Base-by-base conservation (phyloP, 2,797 vertebrate species). In the Tangara arthus region DNA sequence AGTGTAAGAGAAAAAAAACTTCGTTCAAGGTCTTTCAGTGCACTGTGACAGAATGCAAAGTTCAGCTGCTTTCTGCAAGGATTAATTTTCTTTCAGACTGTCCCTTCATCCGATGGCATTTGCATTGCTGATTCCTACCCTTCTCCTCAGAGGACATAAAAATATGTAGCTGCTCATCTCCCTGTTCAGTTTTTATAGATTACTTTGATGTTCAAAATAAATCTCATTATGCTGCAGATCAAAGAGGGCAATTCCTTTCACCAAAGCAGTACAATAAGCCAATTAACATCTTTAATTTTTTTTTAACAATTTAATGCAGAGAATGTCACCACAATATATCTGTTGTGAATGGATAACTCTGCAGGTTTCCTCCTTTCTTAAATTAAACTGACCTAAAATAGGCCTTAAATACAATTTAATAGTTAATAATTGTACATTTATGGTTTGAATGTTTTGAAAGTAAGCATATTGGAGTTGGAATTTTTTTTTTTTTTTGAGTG, bases 151-250 rank as follows among this genome's bases (percentile, higher is more conserved):
- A 97, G 94, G 82, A 50, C 61, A 73, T 28, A 77, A 76, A 95
- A 95, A 94, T 94, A 86, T 61, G 64, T 94, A 96, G 76, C 89
- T 95, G 57, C 70, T 95, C 82, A 83, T 95, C 89, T 91, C 41
- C 68, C 93, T 95, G 72, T 93, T 94, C 76, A 69, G 68, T 93
- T 96, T 97, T 96, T 94, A 94, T 90, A 96, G 83, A 97, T 89
- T 92, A 84, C 95, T 98, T 97, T 98, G 96, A 97, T 97, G 94
- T 95, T 96, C 61, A 95, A 94, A 97, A 97, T 97, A 97, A 97
- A 93, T 96, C 91, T 97, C 73, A 97, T 97, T 97, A 96, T 92
- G 84, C 76, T 84, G 35, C 50, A 94, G 89, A 97, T 97, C 95
- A 97, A 98, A 98, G 88, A 89, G 73, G 78, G 88, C 90, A 96